Percentiles rank a stretch among this genome's conserved stretches.
These are phyloP conservation scores for Bujurquina vittata DNA, from an alignment of 2,113 vertebrate genomes.

Conservation along the genomic window DNA sequence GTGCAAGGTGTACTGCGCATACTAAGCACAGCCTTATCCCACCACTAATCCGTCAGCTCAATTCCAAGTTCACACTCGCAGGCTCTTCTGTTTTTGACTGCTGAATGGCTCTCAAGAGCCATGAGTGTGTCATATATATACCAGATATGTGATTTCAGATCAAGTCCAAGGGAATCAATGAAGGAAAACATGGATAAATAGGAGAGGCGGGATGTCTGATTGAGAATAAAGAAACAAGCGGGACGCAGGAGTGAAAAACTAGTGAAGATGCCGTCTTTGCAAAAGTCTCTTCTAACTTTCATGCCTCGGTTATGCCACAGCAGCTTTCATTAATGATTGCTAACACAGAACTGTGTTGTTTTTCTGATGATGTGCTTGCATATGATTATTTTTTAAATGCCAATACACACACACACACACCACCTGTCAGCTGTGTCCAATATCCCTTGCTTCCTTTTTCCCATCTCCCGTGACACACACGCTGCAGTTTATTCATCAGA, in stretches of 20 bases:
- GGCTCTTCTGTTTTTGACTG: too few relatives aligned
- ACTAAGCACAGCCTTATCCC: too few relatives aligned
- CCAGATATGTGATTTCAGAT: neutral
- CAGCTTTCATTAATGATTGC: neutral
- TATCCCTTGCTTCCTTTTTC: neutral
- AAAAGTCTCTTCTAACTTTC: too few relatives aligned
- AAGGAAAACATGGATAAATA: neutral
- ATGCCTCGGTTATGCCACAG: neutral
- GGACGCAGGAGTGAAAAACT: too few relatives aligned
- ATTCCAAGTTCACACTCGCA: too few relatives aligned
- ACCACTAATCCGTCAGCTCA: too few relatives aligned
- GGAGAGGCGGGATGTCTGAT: neutral
- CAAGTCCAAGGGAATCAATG: too few relatives aligned
- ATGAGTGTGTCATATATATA: neutral
- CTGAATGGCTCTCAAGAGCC: too few relatives aligned
- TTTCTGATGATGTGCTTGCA: neutral
- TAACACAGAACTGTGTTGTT: neutral
- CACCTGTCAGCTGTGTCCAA: constrained; percentile 7
- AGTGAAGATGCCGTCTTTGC: too few relatives aligned
- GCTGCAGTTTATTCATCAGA: neutral
- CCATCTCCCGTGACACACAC: neutral
- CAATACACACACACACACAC: neutral
- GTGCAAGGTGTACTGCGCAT: too few relatives aligned
- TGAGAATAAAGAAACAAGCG: too few relatives aligned
- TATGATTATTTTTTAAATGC: neutral